Base-by-base conservation (phyloP, 2,888 invertebrate species). In the Cepaea hortensis region DNA sequence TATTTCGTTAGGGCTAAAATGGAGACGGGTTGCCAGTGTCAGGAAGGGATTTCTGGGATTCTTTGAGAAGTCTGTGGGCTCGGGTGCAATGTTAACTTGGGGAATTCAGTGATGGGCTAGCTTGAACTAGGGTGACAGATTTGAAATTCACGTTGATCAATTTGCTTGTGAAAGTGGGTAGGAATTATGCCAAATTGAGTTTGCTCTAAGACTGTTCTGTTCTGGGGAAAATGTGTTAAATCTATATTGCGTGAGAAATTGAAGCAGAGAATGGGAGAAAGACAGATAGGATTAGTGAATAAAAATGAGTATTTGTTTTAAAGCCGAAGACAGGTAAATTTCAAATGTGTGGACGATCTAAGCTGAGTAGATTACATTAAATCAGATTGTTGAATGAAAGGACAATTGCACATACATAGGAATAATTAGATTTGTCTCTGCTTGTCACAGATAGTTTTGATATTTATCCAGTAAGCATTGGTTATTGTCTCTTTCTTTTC, bases 21-120 rank as follows among this genome's bases (percentile, higher is more conserved):
- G 88, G 86, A 92, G 65, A 90, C 90, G 82, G 91, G 92, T 73
- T 89, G 90, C 13, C 80, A 87, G 61, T 90, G 91, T 80, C 91
- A 91, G 76, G 90, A 93, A 75, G 90, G 86, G 82, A 81, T 88
- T 88, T 86, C 65, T 48, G 48, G 62, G 50, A 68, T 48, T 85
- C 65, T 50, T 46, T 70, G 35, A 76, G 61, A 46, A 35, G 82
- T 62, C 81, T 70, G 75, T 18, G 65, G 62, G 76, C 85, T 72
- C 20, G 73, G 79, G 81, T 70, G 70, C 72, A 80, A 77, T 70
- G 85, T 85, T 65, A 85, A 81, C 81, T 23, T 75, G 6, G 61
- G 70, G 85, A 73, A 72, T 77, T 81, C 85, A 62, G 20, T 72
- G 72, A 80, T 72, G 85, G 65, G 61, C 20, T 77, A 50, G 23